Conservation (phyloP, 2,113 vertebrate genomes). For the Carassius auratus region DNA sequence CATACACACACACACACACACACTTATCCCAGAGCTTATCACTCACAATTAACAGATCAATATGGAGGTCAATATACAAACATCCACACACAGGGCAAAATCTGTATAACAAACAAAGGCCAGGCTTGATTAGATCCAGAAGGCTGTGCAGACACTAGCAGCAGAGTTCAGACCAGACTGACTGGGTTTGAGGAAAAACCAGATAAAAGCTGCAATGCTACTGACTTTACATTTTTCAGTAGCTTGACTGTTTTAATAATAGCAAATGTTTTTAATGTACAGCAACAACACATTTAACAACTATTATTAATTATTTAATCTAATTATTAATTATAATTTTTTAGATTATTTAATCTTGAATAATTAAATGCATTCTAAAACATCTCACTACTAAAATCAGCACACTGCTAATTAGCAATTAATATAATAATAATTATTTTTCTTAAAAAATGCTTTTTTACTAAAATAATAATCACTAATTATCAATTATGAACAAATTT, state of each 20-base stretch:
- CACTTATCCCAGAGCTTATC: constrained; percentile 13
- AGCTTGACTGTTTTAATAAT: background rate
- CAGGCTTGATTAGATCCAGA: background rate
- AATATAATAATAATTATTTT: background rate
- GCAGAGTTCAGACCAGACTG: background rate
- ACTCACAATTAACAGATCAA: constrained; percentile 32
- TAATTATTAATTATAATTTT: background rate
- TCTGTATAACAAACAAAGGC: constrained; percentile 1
- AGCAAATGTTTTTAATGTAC: background rate
- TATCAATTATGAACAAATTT: no score
- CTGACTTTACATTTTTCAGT: background rate
- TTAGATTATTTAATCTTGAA: background rate
- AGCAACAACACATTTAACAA: background rate
- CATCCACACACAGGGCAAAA: constrained; percentile 1
- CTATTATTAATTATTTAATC: background rate
- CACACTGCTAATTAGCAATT: background rate
- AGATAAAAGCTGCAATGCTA: background rate
- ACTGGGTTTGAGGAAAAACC: background rate
- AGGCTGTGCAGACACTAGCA: background rate
- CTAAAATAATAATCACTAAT: no score
- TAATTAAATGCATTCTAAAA: background rate
- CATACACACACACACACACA: background rate
- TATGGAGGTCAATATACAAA: constrained; percentile 22
- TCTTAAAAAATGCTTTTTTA: no score
- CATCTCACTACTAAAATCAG: background rate